phyloP scores from a whole-genome alignment of 2,113 vertebrate genomes.

The Shinisaurus crocodilurus region DNA sequence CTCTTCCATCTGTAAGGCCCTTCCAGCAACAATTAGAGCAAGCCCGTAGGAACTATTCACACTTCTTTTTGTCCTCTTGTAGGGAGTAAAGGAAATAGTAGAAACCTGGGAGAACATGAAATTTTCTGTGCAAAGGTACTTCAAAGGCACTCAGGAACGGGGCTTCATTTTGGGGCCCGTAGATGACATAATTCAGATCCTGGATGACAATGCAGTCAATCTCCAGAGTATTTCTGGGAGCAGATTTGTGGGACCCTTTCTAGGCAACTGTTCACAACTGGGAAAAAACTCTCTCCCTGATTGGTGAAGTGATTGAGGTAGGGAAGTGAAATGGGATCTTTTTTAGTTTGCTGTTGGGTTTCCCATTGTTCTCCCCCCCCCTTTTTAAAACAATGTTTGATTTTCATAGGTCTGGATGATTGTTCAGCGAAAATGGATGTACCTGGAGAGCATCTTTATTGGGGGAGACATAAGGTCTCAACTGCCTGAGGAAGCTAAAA shows the following conservation, averaged over 20 bases:
- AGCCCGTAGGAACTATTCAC: not conserved
- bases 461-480: conserved; percentile 91
- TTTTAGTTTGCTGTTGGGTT: conserved; percentile 8
- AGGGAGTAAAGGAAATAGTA: conserved; percentile 92
- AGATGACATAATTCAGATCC: conserved; percentile 88
- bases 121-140: conserved; percentile 85
- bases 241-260: conserved; percentile 92
- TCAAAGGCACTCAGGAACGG: conserved; percentile 88
- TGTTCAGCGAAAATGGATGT: conserved; percentile 98
- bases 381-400: not conserved
- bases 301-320: conserved; percentile 95
- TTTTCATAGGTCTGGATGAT: conserved; percentile 87
- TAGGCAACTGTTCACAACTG: conserved; percentile 85
- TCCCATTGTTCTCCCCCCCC: accelerated
- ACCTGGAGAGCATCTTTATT: conserved; percentile 95
- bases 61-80: not conserved
- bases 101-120: conserved; percentile 94
- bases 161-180: conserved; percentile 88
- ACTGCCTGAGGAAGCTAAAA: conserved; percentile 91
- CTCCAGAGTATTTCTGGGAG: conserved; percentile 93
- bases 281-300: conserved; percentile 92
- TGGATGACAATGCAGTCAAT: conserved; percentile 91
- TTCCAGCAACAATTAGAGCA: no score
- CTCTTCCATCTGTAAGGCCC: not conserved
- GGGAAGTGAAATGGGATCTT: conserved; percentile 21